These are phyloP conservation scores for Porites australiensis DNA, from an alignment of 64 coral and sea anemone genomes.

Conservation along the genomic window DNA sequence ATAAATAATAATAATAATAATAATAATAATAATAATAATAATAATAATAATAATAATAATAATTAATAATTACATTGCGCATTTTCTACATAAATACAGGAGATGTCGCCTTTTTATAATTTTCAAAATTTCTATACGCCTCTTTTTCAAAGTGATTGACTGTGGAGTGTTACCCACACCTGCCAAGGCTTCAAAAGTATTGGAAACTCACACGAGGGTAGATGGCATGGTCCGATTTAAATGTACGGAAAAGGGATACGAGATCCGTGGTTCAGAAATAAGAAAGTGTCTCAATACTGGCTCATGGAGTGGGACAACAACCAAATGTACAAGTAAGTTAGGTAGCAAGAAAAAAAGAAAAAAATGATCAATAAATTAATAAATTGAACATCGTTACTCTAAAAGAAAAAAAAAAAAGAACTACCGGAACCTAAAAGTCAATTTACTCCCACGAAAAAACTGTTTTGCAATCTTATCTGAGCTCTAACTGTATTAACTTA, in stretches of 20 bases:
- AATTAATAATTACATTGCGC: background rate
- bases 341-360: background rate
- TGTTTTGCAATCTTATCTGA: background rate
- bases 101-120: background rate
- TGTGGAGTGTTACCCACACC: slow-evolving; percentile 52
- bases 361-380: background rate
- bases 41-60: too few relatives aligned
- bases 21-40: too few relatives aligned
- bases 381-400: too few relatives aligned
- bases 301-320: slow-evolving; percentile 22
- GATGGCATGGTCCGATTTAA: slow-evolving; percentile 11
- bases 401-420: too few relatives aligned
- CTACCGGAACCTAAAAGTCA: too few relatives aligned
- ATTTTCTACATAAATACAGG: background rate
- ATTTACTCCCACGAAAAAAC: background rate
- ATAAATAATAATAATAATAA: too few relatives aligned
- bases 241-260: slow-evolving; percentile 54
- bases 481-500: background rate
- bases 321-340: slow-evolving; percentile 56
- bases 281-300: slow-evolving; percentile 40
- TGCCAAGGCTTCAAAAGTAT: background rate
- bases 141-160: slow-evolving; percentile 18
- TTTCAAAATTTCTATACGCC: background rate
- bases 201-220: slow-evolving; percentile 19
- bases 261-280: slow-evolving; percentile 35